Percentiles rank a stretch among this genome's conserved stretches.
phyloP scores from a whole-genome alignment of 1,140 invertebrate species.

The fruit fly (Drosophila melanogaster) region Release_6_plus_ISO1_MT NT_033777.3:6299001-6299500 shows the following conservation, averaged over 20 bases:
- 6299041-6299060: constrained; percentile 80
- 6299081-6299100: constrained; percentile 40
- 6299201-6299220: constrained; percentile 57
- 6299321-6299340: constrained; percentile 81
- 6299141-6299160: constrained; percentile 72
- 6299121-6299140: constrained; percentile 80
- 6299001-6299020: constrained; percentile 62
- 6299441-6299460: constrained; percentile 86
- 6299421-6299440: constrained; percentile 86
- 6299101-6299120: constrained; percentile 77
- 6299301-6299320: constrained; percentile 79
- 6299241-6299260: constrained; percentile 81
- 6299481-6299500: constrained; percentile 86
- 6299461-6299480: constrained; percentile 87
- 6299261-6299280: constrained; percentile 71
- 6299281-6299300: constrained; percentile 71
- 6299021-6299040: constrained; percentile 47
- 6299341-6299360: constrained; percentile 70
- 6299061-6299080: constrained; percentile 75
- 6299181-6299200: constrained; percentile 28
- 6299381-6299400: constrained; percentile 85
- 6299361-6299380: constrained; percentile 77
- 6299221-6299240: constrained; percentile 60
- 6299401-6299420: constrained; percentile 87
- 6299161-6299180: constrained; percentile 50